Percentiles rank a stretch among this genome's conserved stretches.
phyloP scores from a whole-genome alignment of 2,888 invertebrate genomes.

The Athripsodes cinereus region DNA sequence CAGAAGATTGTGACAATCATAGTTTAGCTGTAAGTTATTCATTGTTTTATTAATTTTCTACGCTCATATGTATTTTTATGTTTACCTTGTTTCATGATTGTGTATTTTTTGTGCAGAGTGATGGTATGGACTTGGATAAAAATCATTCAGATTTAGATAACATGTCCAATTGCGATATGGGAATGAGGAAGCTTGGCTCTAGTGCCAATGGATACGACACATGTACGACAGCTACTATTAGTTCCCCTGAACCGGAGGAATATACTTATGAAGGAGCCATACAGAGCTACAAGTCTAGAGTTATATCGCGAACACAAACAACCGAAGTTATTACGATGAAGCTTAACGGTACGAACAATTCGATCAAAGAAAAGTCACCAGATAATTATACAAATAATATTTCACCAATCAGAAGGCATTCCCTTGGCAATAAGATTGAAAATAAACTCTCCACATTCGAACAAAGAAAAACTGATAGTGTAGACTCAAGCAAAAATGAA shows the following conservation, averaged over 20 bases:
- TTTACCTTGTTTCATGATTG: background rate
- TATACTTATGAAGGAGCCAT: constrained; percentile 86
- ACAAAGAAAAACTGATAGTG: constrained; percentile 38
- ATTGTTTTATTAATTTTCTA: background rate
- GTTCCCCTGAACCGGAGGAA: constrained; percentile 67
- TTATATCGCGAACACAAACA: constrained; percentile 55
- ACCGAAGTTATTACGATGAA: constrained; percentile 34
- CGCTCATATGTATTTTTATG: background rate
- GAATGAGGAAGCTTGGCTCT: constrained; percentile 43
- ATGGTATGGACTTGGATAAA: constrained; percentile 53
- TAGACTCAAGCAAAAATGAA: constrained; percentile 41
- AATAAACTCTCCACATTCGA: constrained; percentile 58
- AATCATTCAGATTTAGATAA: constrained; percentile 50
- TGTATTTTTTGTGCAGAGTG: constrained; percentile 45
- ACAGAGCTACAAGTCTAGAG: constrained; percentile 77
- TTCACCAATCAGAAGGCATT: constrained; percentile 45
- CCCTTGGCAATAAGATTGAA: constrained; percentile 55
- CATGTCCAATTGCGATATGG: constrained; percentile 41
- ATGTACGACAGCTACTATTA: constrained; percentile 60
- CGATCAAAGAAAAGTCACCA: constrained; percentile 43
- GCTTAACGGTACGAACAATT: constrained; percentile 42
- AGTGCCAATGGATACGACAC: constrained; percentile 60
- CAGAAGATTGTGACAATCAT: constrained; percentile 59
- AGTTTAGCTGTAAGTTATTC: constrained; percentile 52
- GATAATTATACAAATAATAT: constrained; percentile 39